Evolutionary conservation across 2,113 vertebrate species (phyloP).

Genomic region (Archilochus colubris): DNA sequence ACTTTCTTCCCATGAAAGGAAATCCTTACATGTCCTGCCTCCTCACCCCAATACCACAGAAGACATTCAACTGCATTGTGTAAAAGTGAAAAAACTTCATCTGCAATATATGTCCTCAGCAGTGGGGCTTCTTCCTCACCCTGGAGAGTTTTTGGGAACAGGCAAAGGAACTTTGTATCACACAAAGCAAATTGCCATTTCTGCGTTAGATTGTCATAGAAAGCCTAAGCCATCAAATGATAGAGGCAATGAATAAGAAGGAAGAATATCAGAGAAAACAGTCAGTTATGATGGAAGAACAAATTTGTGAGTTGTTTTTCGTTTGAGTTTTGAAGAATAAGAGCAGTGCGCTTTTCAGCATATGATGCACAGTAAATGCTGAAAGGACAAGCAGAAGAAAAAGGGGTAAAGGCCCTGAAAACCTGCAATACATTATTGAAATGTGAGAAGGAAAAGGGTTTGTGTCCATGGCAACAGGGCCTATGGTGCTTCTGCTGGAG

Average conservation of each 20-base stretch:
- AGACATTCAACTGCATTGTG: neutral
- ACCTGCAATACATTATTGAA: conserved; percentile 67
- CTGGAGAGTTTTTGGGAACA: neutral
- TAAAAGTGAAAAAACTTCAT: neutral
- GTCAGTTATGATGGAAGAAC: neutral
- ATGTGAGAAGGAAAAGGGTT: conserved; percentile 44
- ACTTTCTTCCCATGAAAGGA: conserved; percentile 10
- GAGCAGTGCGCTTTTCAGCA: neutral
- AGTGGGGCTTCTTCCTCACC: neutral
- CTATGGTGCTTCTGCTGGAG: conserved; percentile 59
- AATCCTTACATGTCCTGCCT: conserved; percentile 33
- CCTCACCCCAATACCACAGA: neutral
- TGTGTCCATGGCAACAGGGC: conserved; percentile 77
- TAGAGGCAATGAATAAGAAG: neutral
- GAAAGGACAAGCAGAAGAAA: conserved; percentile 56
- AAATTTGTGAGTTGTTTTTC: neutral
- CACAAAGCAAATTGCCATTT: conserved; percentile 50
- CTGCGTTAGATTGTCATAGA: conserved; percentile 10
- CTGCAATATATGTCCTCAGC: neutral
- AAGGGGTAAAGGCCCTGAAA: conserved; percentile 25
- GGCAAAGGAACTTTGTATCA: neutral
- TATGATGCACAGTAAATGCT: conserved; percentile 26
- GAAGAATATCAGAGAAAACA: neutral
- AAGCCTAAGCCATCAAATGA: conserved; percentile 60
- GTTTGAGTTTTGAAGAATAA: conserved; percentile 6